Base-by-base conservation (phyloP, 1,140 invertebrate genomes). In the Bilobella aurantiaca region DNA sequence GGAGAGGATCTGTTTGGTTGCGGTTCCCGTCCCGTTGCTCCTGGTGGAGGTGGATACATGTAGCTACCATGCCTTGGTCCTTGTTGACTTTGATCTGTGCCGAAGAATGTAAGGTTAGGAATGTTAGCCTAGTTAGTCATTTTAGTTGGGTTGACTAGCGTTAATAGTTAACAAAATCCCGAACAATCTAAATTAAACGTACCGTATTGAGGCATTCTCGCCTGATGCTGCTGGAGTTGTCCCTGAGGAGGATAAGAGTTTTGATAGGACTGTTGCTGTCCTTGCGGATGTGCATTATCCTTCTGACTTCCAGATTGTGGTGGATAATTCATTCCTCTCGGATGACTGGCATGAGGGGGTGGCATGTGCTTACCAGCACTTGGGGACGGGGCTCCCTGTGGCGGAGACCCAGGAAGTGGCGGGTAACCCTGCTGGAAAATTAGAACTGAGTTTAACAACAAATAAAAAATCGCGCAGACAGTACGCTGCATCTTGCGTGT, bases 151-250 rank as follows among this genome's bases (percentile, higher is more conserved):
- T n/a, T n/a, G 42, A 14, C 42, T n/a, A n/a, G 42, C 14, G 14
- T 46, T 46, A 14, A 14, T 14, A 14, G 42, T 46, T 14, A 46
- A 46, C n/a, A 46, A 46, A 46, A 14, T 60, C 27, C 58, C 58
- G 31, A 29, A 5, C 42, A 53, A 25, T 63, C 37, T 8, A 53
- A 31, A 18, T n/a, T 23, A 58, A 23, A 62, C 64, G 63, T 68
- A 71, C 69, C 69, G 32, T 71, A 71, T 12, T 63, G 66, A 31
- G 66, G 49, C 61, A 71, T 66, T 64, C 67, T 67, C 34, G 63
- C 65, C 25, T 63, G 59, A 16, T 28, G 66, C 46, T 49, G 62
- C 31, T 57, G 67, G 32, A 59, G 58, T 58, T 62, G 37, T 29
- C 16, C 42, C 42, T 66, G 68, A 34, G 69, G 62, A 28, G 69